These are phyloP conservation scores for Pseudorhombus dupliciocellatus DNA, from an alignment of 2,113 vertebrate species.

Conservation along the genomic window DNA sequence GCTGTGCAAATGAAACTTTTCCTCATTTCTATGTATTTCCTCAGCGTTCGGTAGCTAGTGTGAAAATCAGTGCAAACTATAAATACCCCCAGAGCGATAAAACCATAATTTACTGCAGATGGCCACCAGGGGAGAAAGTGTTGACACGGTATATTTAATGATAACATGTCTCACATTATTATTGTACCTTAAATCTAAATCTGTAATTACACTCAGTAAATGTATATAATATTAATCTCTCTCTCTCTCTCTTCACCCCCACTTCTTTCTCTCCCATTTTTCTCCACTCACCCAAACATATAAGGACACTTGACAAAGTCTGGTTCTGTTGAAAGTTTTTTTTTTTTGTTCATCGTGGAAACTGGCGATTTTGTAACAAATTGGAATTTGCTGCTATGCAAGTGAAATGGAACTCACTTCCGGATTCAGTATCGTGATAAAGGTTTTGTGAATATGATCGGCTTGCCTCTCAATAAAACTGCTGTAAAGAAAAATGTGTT, in stretches of 20 bases:
- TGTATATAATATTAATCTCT: too few relatives aligned
- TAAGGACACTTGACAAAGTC: too few relatives aligned
- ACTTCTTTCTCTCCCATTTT: too few relatives aligned
- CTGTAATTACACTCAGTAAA: too few relatives aligned
- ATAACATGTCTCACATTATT: constrained; percentile 1
- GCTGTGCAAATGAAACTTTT: constrained; percentile 49
- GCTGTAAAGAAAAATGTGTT: background rate
- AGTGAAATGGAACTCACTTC: too few relatives aligned
- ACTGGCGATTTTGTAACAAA: too few relatives aligned
- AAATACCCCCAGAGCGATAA: constrained; percentile 36
- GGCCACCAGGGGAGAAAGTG: constrained; percentile 18
- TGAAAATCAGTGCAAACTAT: constrained; percentile 29
- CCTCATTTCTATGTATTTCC: constrained; percentile 46
- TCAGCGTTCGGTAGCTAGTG: constrained; percentile 24
- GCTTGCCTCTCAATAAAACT: background rate
- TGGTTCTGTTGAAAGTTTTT: too few relatives aligned
- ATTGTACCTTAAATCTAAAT: background rate
- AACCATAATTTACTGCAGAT: constrained; percentile 24
- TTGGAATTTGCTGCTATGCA: too few relatives aligned
- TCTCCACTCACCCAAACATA: too few relatives aligned
- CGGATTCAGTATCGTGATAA: background rate
- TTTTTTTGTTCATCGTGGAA: too few relatives aligned
- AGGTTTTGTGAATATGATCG: background rate
- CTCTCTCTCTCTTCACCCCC: too few relatives aligned
- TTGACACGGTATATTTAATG: constrained; percentile 25